A percentile compares a stretch with the other conserved stretches of the same genome.
Evolutionary conservation across 2,888 invertebrate genomes (phyloP).

Genomic region (Apotomis capreana): DNA sequence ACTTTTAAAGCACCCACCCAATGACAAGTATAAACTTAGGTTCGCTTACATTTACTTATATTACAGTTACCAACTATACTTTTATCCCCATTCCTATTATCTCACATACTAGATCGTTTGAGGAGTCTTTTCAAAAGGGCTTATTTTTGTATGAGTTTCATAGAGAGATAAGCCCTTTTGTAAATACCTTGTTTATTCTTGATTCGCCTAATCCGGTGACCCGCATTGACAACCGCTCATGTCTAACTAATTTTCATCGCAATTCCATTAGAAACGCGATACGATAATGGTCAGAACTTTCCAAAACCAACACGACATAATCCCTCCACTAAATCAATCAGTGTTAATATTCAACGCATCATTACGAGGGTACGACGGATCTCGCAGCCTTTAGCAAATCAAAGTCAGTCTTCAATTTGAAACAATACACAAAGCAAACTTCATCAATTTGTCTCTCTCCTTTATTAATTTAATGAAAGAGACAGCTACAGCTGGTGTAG

Average conservation of each 20-base stretch:
- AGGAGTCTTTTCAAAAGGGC: no score
- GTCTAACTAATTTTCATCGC: neutral
- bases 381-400: conserved; percentile 22
- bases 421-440: neutral
- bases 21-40: no score
- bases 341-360: conserved; percentile 35
- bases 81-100: no score
- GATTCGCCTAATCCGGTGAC: no score
- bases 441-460: neutral
- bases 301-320: conserved; percentile 4
- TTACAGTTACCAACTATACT: no score
- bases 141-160: no score
- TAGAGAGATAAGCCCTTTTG: no score
- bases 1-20: no score
- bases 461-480: neutral
- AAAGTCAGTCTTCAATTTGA: conserved; percentile 7
- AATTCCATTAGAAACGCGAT: conserved; percentile 13
- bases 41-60: no score
- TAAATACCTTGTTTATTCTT: no score
- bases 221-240: no score
- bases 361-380: conserved; percentile 36
- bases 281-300: conserved; percentile 17
- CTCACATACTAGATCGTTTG: no score
- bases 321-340: conserved; percentile 32
- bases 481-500: neutral